These are phyloP conservation scores for Pachyramphus minor DNA, from an alignment of 2,113 vertebrate species.

Conservation along the genomic window DNA sequence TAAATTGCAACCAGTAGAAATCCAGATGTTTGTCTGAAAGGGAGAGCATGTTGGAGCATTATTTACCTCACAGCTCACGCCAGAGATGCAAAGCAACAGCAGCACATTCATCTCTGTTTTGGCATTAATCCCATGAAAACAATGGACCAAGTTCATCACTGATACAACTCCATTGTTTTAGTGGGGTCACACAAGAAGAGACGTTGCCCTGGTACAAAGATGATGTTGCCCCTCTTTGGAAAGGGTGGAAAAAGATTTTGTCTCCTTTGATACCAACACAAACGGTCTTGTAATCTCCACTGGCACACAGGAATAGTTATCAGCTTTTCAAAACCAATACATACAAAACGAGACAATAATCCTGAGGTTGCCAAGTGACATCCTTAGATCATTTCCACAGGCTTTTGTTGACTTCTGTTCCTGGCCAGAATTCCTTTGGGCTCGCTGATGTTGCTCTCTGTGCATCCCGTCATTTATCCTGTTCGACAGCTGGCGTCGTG, in stretches of 20 bases:
- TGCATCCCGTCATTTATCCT: conserved; percentile 23
- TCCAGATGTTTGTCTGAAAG: conserved; percentile 34
- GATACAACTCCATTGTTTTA: neutral
- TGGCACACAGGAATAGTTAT: neutral
- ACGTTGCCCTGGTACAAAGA: neutral
- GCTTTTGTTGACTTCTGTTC: conserved; percentile 1
- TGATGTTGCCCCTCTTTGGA: neutral
- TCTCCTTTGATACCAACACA: neutral
- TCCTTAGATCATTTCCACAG: conserved; percentile 17
- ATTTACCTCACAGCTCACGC: conserved; percentile 3
- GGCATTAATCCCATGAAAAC: neutral
- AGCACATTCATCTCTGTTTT: neutral
- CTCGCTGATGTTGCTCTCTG: conserved; percentile 14
- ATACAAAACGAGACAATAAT: neutral
- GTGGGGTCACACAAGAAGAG: neutral
- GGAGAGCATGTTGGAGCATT: neutral
- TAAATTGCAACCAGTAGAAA: conserved; percentile 13
- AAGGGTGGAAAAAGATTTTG: neutral
- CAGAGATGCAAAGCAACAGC: neutral
- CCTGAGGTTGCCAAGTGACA: neutral
- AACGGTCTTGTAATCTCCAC: neutral
- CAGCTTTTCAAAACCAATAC: neutral
- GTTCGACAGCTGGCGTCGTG: neutral
- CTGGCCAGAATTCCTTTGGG: conserved; percentile 28
- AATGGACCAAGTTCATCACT: neutral